Percentiles rank a stretch among this genome's conserved stretches.
Conservation (phyloP, 2,888 invertebrate species). For the Petrolisthes cinctipes region DNA sequence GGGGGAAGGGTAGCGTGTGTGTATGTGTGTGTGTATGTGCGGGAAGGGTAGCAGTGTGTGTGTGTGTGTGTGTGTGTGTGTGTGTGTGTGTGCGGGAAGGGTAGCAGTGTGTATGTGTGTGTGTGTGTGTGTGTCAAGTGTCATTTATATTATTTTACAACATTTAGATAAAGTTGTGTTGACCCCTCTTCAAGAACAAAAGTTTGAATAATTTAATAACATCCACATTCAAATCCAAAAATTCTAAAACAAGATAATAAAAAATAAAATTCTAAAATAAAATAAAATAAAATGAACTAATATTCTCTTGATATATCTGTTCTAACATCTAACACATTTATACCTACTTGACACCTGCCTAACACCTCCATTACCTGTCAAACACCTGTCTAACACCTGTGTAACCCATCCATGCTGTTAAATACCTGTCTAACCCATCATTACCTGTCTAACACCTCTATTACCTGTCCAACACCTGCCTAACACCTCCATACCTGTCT, state of each 20-base stretch:
- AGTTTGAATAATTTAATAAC: no score
- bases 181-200: no score
- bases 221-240: neutral
- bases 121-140: no score
- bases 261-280: neutral
- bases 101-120: no score
- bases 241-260: neutral
- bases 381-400: neutral
- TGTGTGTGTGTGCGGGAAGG: neutral
- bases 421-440: neutral
- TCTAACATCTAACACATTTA: neutral
- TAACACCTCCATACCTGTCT: neutral
- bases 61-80: neutral
- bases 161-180: no score
- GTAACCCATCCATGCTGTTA: neutral
- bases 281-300: neutral
- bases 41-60: neutral
- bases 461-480: neutral
- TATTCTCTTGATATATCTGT: no score
- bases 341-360: neutral
- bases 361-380: neutral
- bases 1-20: neutral
- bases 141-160: no score
- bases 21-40: neutral
- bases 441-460: neutral